Conservation (phyloP, 2,888 invertebrate genomes). For the Crossocerus cetratus region DNA sequence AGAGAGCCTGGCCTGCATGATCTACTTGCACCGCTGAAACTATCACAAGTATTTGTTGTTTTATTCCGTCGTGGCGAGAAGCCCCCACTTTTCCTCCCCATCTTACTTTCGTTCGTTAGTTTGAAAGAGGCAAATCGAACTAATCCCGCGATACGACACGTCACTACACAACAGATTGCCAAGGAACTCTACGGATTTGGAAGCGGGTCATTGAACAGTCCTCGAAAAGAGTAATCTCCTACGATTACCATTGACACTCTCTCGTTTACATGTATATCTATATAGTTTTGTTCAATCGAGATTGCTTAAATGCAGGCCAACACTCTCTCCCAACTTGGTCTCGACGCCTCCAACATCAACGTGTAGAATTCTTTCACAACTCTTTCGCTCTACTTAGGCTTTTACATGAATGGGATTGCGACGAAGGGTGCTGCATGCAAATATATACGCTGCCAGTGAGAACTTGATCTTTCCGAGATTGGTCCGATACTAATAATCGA, state of each 20-base stretch:
- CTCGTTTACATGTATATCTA: too few relatives aligned
- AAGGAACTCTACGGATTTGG: constrained; percentile 63
- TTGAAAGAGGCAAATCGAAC: neutral
- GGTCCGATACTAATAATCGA: too few relatives aligned
- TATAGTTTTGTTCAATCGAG: constrained; percentile 24
- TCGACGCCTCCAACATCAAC: constrained; percentile 64
- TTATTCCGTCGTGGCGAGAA: constrained; percentile 66
- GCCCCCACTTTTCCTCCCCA: constrained; percentile 26
- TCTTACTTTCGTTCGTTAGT: constrained; percentile 24
- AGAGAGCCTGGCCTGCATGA: constrained; percentile 76
- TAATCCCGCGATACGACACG: constrained; percentile 17
- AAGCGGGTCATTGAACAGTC: constrained; percentile 48
- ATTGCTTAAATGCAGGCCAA: constrained; percentile 67
- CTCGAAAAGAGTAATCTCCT: neutral
- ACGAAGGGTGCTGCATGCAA: constrained; percentile 19
- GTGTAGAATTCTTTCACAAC: constrained; percentile 63
- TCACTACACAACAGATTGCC: constrained; percentile 22
- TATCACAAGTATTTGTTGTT: constrained; percentile 74
- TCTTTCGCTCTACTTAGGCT: constrained; percentile 33
- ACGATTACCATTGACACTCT: constrained; percentile 13
- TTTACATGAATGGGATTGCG: constrained; percentile 15
- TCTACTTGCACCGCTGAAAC: constrained; percentile 76
- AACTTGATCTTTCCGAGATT: too few relatives aligned
- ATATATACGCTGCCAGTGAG: too few relatives aligned
- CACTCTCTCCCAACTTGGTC: constrained; percentile 67